phyloP scores from a whole-genome alignment of 2,888 invertebrate species.

The Nebria salina region DNA sequence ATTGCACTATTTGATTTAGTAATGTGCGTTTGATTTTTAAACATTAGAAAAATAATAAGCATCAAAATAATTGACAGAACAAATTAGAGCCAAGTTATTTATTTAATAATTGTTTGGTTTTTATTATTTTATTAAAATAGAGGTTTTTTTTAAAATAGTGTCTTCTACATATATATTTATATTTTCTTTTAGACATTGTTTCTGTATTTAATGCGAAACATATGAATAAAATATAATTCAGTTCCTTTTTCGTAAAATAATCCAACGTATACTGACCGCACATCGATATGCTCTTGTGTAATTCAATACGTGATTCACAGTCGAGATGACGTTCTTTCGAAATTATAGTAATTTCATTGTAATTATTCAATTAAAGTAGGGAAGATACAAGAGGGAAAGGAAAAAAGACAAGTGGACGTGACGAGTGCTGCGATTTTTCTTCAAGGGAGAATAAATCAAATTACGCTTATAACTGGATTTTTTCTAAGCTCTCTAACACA shows the following conservation, averaged over 20 bases:
- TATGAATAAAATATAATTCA: background rate
- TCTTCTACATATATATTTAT: no score
- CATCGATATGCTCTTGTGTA: background rate
- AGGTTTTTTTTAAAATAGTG: no score
- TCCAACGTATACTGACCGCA: background rate
- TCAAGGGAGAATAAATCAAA: background rate
- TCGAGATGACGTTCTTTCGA: background rate
- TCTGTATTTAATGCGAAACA: no score
- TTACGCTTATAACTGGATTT: background rate
- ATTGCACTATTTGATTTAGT: no score
- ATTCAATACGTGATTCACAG: background rate
- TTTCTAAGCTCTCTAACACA: background rate
- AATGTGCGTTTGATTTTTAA: no score
- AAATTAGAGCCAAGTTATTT: no score
- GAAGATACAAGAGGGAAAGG: background rate
- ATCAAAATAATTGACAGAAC: no score
- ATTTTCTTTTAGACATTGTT: no score
- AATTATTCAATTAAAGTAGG: conserved; percentile 1
- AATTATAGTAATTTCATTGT: background rate
- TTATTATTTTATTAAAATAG: no score
- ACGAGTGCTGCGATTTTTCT: background rate
- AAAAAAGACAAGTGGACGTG: background rate
- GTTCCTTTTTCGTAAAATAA: background rate
- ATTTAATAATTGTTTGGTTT: no score
- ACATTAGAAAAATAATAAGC: no score